phyloP scores from a whole-genome alignment of 1,140 invertebrate species.

The Drosophila tsacasi region DNA sequence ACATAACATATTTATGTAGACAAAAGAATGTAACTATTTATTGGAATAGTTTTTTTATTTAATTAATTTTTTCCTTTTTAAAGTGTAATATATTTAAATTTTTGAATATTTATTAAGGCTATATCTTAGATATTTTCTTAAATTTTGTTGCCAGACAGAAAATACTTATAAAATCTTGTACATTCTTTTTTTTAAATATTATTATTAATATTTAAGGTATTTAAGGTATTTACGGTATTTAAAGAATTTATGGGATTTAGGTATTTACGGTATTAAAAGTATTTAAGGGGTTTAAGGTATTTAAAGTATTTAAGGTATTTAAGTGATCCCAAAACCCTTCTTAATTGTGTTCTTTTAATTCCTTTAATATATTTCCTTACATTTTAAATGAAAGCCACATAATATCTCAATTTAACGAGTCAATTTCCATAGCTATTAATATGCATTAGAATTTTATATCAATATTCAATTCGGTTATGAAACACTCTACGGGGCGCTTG shows the following conservation, averaged over 20 bases:
- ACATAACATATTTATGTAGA: background rate
- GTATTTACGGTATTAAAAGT: no score
- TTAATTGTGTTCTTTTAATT: no score
- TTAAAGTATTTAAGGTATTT: background rate
- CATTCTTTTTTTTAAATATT: no score
- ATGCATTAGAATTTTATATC: slow-evolving; percentile 21
- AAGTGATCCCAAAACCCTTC: background rate
- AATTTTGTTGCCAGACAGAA: no score
- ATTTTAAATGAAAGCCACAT: background rate
- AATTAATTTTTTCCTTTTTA: background rate
- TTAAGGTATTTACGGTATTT: background rate
- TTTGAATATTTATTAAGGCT: background rate
- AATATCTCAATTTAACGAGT: background rate
- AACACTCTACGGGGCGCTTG: slow-evolving; percentile 6
- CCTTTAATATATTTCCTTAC: background rate
- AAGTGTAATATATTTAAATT: background rate
- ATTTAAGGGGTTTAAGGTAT: no score
- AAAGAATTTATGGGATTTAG: no score
- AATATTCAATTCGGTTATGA: slow-evolving; percentile 31
- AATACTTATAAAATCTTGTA: no score
- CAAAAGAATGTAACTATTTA: background rate
- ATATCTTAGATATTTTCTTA: no score
- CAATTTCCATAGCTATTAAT: slow-evolving; percentile 7
- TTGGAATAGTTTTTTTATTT: no score
- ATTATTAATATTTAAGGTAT: background rate